Evolutionary conservation across 2,113 vertebrate species (phyloP).

Genomic region (Ochotona curzoniae): DNA sequence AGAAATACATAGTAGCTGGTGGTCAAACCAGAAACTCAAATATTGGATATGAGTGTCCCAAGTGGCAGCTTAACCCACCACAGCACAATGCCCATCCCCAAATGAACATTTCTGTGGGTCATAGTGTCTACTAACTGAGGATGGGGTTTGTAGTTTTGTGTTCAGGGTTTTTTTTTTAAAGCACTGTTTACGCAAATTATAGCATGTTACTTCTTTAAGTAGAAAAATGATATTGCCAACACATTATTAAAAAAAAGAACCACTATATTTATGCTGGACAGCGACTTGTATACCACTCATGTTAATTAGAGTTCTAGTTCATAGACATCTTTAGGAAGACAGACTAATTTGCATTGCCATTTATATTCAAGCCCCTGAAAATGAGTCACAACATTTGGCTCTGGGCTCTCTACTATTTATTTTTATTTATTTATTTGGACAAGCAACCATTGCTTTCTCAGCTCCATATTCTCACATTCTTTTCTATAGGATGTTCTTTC

Average conservation of each 20-base stretch:
- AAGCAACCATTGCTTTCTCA: not conserved
- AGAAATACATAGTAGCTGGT: too few relatives aligned
- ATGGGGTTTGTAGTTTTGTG: not conserved
- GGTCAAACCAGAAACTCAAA: too few relatives aligned
- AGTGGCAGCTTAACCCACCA: too few relatives aligned
- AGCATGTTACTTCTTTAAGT: not conserved
- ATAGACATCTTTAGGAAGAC: not conserved
- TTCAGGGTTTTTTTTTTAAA: not conserved
- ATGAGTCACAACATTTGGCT: not conserved
- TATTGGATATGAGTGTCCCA: too few relatives aligned
- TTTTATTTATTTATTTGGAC: not conserved
- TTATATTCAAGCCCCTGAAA: not conserved
- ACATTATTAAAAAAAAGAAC: not conserved
- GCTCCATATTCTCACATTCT: not conserved
- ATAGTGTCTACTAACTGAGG: not conserved
- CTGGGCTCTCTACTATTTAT: not conserved
- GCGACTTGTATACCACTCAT: not conserved
- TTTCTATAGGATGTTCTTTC: not conserved
- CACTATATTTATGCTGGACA: not conserved
- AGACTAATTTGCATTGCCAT: not conserved
- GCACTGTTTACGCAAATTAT: not conserved
- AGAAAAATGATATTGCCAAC: not conserved
- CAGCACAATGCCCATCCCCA: too few relatives aligned
- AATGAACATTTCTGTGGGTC: not conserved
- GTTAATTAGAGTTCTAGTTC: not conserved